Evolutionary conservation across 2,888 invertebrate genomes (phyloP).

Genomic region (Nipponacmea schrenckii): DNA sequence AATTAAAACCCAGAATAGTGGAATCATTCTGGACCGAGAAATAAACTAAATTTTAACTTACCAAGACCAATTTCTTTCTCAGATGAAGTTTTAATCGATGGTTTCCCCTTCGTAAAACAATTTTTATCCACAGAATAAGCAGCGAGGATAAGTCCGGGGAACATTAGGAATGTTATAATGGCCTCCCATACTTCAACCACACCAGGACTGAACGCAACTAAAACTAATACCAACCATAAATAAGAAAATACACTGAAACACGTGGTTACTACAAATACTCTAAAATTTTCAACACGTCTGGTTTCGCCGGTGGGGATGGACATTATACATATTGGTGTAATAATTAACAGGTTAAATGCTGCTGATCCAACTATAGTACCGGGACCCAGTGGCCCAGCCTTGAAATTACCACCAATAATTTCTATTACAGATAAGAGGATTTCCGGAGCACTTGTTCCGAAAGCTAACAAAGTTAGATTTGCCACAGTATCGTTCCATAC

Average conservation of each 20-base stretch:
- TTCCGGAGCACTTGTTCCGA: constrained; percentile 73
- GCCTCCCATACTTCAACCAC: constrained; percentile 73
- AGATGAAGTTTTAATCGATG: constrained; percentile 48
- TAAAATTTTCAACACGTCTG: constrained; percentile 68
- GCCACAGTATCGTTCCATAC: constrained; percentile 74
- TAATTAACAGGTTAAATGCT: constrained; percentile 72
- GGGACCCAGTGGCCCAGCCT: constrained; percentile 71
- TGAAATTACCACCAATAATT: constrained; percentile 66
- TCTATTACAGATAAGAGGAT: constrained; percentile 72
- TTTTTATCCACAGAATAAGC: constrained; percentile 72
- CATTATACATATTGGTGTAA: constrained; percentile 71
- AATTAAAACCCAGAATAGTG: too few species aligned
- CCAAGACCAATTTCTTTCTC: constrained; percentile 56
- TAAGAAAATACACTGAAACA: constrained; percentile 72
- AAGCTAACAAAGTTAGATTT: constrained; percentile 73
- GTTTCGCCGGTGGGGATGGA: constrained; percentile 69
- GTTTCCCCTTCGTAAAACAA: constrained; percentile 44
- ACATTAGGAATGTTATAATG: constrained; percentile 72
- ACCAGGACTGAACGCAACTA: constrained; percentile 67
- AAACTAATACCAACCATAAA: constrained; percentile 73
- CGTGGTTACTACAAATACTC: constrained; percentile 68
- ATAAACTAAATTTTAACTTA: constrained; percentile 28
- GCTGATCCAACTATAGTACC: constrained; percentile 74
- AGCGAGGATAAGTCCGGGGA: constrained; percentile 71
- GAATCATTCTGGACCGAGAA: too few species aligned